A percentile compares a stretch with the other conserved stretches of the same genome.
Evolutionary conservation across 2,113 vertebrate species (phyloP).

Genomic region (Orcinus orca): DNA sequence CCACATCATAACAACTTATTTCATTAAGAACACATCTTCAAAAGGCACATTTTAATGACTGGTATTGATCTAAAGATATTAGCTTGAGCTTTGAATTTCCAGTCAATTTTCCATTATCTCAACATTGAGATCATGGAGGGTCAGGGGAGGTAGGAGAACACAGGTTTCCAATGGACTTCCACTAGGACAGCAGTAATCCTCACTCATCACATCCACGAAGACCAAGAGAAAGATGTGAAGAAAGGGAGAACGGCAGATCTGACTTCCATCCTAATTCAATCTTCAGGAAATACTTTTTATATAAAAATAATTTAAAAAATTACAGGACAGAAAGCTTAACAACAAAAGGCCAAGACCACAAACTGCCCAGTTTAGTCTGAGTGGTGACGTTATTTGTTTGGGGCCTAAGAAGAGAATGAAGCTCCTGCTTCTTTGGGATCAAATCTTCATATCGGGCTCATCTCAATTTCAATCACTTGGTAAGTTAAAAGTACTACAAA

Average conservation of each 20-base stretch:
- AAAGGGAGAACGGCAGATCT: neutral
- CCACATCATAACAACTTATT: neutral
- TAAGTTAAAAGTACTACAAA: conserved; percentile 5
- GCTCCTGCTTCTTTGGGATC: neutral
- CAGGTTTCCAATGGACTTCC: neutral
- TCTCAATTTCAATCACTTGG: neutral
- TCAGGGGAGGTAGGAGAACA: neutral
- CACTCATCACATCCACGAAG: accelerated
- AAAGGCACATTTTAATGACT: conserved; percentile 58
- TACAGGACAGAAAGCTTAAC: neutral
- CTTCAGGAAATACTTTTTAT: neutral
- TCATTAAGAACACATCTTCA: conserved; percentile 29
- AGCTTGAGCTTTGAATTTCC: conserved; percentile 26
- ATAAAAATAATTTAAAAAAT: conserved; percentile 11
- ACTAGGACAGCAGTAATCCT: accelerated
- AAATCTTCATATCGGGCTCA: neutral
- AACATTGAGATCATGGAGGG: neutral
- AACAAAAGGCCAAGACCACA: neutral
- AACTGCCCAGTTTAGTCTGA: neutral
- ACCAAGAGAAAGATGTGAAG: neutral
- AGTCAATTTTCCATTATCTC: neutral
- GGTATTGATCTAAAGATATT: neutral
- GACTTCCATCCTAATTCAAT: neutral
- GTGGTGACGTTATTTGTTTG: neutral
- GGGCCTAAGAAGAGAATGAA: neutral